Evolutionary conservation across 2,888 invertebrate species (phyloP), one percentile per base, ranked within the genome.

Genomic region (Cryptus viduatorius): DNA sequence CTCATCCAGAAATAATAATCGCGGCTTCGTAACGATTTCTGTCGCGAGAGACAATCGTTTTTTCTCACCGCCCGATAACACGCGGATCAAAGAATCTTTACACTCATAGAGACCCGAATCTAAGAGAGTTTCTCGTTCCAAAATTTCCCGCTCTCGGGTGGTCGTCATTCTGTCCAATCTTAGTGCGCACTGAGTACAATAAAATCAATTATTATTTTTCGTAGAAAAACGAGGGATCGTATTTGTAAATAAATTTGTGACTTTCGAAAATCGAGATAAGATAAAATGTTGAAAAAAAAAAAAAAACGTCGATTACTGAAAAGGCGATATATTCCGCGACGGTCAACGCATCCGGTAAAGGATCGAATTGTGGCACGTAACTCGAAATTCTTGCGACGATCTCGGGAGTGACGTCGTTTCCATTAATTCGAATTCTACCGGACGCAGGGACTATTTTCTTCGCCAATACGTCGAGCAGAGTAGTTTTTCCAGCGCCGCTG

Each of bases 251-350:
- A 37, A 37, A 37, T 37, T 0, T 1, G 8, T 29, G 1, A 1
- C 4, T 73, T 19, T 46, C n/a, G 7, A 7, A 12, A 69, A 61
- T 12, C 19, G 24, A 2, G 1, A 24, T 24, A 24, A 24, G 24
- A 24, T 65, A 8, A 24, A 53, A 53, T 50, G n/a, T 59, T n/a
- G 14, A 7, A 12, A 50, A 61, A 69, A 31, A 46, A 42, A 71
- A 56, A 19, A 48, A 29, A 7, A n/a, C 10, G 37, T 19, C 46
- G 71, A 87, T 88, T 90, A 96, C 97, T 95, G 96, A 95, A 92
- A 96, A 96, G 75, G 95, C 91, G 86, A 97, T 94, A 91, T 96
- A 96, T 91, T 97, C 97, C 87, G 94, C 93, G n/a, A 96, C 96
- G 16, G 95, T 96, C 53, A 97, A 93, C 0, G 94, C 94, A 4